A percentile compares a stretch with the other conserved stretches of the same genome.
These are phyloP conservation scores for Coreius guichenoti DNA, from an alignment of 2,797 vertebrate genomes.

Conservation along the genomic window DNA sequence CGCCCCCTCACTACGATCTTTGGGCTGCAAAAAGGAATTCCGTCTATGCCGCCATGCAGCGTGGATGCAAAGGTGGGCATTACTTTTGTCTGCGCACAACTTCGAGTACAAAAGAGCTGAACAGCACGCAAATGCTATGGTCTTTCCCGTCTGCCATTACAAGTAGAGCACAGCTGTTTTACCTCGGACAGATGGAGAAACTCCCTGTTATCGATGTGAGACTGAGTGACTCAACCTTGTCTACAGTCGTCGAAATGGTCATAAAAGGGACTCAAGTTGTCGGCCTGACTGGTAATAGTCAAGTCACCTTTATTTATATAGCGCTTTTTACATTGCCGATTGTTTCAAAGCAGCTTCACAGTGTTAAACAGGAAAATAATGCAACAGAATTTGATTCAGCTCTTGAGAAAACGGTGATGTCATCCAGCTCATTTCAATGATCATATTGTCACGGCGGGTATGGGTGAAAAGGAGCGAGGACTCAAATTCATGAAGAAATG, in stretches of 20 bases:
- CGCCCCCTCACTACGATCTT: not conserved
- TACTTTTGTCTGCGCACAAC: constrained; percentile 21
- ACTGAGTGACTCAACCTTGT: not conserved
- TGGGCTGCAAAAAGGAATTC: not conserved
- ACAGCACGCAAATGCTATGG: constrained; percentile 2
- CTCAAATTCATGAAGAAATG: no score
- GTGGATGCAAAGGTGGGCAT: constrained; percentile 2
- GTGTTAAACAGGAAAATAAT: no score
- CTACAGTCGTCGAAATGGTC: no score
- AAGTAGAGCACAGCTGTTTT: constrained; percentile 16
- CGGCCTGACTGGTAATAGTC: not conserved
- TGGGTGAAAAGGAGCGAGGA: no score
- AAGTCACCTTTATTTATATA: no score
- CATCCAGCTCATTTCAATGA: no score
- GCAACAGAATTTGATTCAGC: no score
- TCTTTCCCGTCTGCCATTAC: not conserved
- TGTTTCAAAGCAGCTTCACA: no score
- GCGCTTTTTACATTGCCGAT: no score
- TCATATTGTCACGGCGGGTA: no score
- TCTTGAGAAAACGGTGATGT: no score
- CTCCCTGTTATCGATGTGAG: not conserved
- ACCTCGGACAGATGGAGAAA: not conserved
- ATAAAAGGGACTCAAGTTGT: no score
- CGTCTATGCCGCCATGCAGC: not conserved
- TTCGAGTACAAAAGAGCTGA: constrained; percentile 25